Base-by-base conservation (phyloP, 2,113 vertebrate species). In the Thomomys bottae region DNA sequence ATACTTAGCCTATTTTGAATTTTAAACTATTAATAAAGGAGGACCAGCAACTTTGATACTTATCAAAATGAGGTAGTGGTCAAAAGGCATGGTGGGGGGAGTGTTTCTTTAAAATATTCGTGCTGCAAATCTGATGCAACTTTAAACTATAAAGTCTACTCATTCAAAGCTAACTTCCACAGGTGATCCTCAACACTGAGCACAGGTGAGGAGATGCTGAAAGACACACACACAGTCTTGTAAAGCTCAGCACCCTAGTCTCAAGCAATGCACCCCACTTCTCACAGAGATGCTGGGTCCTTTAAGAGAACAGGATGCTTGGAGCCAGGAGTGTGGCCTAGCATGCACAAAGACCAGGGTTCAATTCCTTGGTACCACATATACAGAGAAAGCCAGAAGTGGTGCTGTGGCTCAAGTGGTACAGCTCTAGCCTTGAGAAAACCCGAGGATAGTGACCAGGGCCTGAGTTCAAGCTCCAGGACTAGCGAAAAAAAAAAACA, bases 1-100 rank as follows among this genome's bases (percentile, higher is more conserved):
- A 42, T 42, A 88, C 40, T 4, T 21, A 30, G 26, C 34, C 92
- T 82, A 90, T n/a, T 89, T 66, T 92, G 64, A 80, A 83, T 73
- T 88, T 88, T 2, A 87, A 87, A 84, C 49, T 85, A 32, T 77
- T 82, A 86, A 36, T 61, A 81, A 67, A 94, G 63, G 38, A 87
- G 4, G 34, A 20, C 72, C 11, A 49, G 71, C 5, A 82, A 89
- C 36, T 59, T 88, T 90, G 45, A 63, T 26, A 1, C 6, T 88
- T 84, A 76, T 88, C 57, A 54, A 79, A 86, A 67, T 68, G 20
- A 93, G n/a, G 54, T 18, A 79, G 8, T 26, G 40, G 20, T 64
- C 83, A 95, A 82, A 8, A 40, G 78, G 12, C 59, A 61, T 61
- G 45, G 34, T n/a, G n/a, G 72, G 30, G 86, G 72, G 84, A 87